These are phyloP conservation scores for Gymnoscopelus braueri DNA, from an alignment of 2,797 vertebrate species.

Conservation along the genomic window DNA sequence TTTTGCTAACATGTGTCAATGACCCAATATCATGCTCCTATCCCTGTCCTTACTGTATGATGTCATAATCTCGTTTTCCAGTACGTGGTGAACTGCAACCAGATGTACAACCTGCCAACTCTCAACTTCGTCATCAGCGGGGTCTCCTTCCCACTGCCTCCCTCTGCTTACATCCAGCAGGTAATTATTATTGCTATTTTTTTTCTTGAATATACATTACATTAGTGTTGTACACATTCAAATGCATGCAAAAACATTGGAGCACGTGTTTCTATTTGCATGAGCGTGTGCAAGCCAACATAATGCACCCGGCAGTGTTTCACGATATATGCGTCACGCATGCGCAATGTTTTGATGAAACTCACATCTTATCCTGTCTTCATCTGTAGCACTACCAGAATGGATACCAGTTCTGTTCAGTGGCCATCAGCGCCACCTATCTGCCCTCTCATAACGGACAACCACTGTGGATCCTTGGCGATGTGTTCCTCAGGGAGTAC, in stretches of 20 bases:
- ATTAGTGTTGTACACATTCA: background rate
- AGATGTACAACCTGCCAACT: slow-evolving; percentile 69
- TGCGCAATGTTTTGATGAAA: no score
- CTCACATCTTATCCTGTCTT: background rate
- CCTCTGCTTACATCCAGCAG: slow-evolving; percentile 75
- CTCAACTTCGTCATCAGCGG: slow-evolving; percentile 77
- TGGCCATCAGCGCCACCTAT: slow-evolving; percentile 77
- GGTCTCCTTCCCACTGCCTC: slow-evolving; percentile 63
- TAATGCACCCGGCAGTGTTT: no score
- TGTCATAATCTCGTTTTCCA: slow-evolving; percentile 46
- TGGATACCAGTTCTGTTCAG: slow-evolving; percentile 64
- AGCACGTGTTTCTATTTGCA: no score
- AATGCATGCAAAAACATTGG: no score
- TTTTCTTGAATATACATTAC: background rate
- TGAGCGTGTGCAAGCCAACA: no score
- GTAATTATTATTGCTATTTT: slow-evolving; percentile 23
- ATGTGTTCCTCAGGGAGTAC: slow-evolving; percentile 83
- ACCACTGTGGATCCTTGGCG: slow-evolving; percentile 83
- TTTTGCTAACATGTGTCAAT: no score
- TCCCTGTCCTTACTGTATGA: background rate
- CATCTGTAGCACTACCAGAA: slow-evolving; percentile 23
- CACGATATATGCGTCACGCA: no score
- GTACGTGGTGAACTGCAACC: slow-evolving; percentile 76
- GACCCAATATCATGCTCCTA: no score
- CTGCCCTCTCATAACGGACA: slow-evolving; percentile 71